Evolutionary conservation across 2,888 invertebrate species (phyloP).

Genomic region (Andrena fulva): DNA sequence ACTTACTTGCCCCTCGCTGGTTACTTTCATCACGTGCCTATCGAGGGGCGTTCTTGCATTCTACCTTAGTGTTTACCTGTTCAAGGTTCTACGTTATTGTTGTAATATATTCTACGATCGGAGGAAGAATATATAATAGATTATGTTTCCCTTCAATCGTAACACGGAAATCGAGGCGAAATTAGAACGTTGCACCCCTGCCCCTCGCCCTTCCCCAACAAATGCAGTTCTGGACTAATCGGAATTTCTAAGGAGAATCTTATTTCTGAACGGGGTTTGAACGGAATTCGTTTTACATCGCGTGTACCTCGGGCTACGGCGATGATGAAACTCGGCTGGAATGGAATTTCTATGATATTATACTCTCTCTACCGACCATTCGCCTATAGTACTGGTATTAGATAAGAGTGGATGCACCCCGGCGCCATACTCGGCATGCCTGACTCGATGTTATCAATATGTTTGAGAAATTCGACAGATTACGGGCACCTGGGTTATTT

Average conservation of each 20-base stretch:
- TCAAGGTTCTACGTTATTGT: no score
- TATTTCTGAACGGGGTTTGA: conserved; percentile 42
- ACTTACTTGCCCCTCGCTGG: neutral
- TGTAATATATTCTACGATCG: neutral
- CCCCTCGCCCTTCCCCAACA: neutral
- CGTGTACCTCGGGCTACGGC: conserved; percentile 19
- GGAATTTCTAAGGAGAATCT: conserved; percentile 53
- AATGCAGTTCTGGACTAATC: conserved; percentile 33
- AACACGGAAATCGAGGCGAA: conserved; percentile 23
- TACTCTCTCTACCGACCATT: conserved; percentile 25
- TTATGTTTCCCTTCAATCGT: conserved; percentile 6
- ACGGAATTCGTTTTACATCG: conserved; percentile 57
- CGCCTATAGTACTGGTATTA: conserved; percentile 7
- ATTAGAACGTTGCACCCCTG: conserved; percentile 18
- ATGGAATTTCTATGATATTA: conserved; percentile 57
- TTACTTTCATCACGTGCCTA: neutral
- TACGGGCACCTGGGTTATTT: neutral
- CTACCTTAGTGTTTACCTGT: no score
- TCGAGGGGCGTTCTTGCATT: no score
- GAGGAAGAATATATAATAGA: neutral
- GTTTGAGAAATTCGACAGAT: conserved; percentile 35
- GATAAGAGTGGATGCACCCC: conserved; percentile 15
- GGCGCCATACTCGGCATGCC: conserved; percentile 22
- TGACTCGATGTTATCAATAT: conserved; percentile 28
- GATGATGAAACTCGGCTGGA: conserved; percentile 48